A percentile compares a stretch with the other conserved stretches of the same genome.
These are phyloP conservation scores for Varroa destructor DNA, from an alignment of 1,140 invertebrate species.

Conservation along the genomic window DNA sequence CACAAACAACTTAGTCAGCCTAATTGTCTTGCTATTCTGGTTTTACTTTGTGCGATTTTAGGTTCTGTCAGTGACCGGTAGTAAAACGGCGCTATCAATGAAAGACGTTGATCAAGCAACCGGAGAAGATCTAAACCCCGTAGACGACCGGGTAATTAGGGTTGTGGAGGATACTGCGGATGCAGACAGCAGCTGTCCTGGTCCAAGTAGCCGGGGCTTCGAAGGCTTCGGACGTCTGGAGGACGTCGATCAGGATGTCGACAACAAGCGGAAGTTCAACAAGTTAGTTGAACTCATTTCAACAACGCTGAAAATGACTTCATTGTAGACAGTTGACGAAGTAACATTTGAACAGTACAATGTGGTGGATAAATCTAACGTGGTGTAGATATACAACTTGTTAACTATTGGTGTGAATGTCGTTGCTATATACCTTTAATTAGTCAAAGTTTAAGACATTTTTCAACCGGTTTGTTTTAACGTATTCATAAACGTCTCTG, in stretches of 20 bases:
- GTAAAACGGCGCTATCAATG: slow-evolving; percentile 92
- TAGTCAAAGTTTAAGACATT: too few relatives aligned
- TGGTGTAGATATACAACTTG: too few relatives aligned
- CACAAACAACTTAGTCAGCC: too few relatives aligned
- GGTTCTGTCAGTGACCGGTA: slow-evolving; percentile 71
- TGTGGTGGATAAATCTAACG: too few relatives aligned
- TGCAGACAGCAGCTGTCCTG: slow-evolving; percentile 67
- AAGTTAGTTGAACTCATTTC: slow-evolving; percentile 32
- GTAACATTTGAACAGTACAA: too few relatives aligned
- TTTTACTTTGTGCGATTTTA: background rate
- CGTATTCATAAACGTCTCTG: too few relatives aligned
- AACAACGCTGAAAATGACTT: too few relatives aligned
- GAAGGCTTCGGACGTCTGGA: slow-evolving; percentile 32
- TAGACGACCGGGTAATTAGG: slow-evolving; percentile 41
- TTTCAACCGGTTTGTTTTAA: too few relatives aligned
- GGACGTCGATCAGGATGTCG: slow-evolving; percentile 58
- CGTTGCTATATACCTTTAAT: too few relatives aligned
- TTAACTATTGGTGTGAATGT: too few relatives aligned
- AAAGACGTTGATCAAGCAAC: slow-evolving; percentile 93
- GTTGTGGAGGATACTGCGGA: slow-evolving; percentile 49
- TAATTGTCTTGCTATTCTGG: too few relatives aligned
- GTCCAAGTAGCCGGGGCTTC: slow-evolving; percentile 46
- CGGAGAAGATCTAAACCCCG: slow-evolving; percentile 85
- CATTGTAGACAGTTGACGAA: too few relatives aligned
- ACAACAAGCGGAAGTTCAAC: slow-evolving; percentile 52